Conservation (phyloP, 2,888 invertebrate genomes). For the Ecliptopera silaceata region DNA sequence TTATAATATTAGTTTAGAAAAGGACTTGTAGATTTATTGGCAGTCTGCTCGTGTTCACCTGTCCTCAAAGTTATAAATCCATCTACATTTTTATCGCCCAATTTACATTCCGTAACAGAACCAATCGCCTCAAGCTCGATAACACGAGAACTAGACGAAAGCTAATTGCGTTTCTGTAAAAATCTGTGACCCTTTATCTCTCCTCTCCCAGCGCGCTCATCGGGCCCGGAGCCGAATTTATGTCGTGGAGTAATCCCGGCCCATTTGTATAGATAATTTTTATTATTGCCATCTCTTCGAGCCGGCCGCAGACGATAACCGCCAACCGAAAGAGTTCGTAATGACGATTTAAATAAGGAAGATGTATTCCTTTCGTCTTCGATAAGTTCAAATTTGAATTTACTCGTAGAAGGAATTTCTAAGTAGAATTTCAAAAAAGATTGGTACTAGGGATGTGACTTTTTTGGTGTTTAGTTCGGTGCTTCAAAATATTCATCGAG, state of each 20-base stretch:
- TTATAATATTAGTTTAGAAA: no score
- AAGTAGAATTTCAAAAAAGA: conserved; percentile 60
- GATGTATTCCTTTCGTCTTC: conserved; percentile 78
- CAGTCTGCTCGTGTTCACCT: background rate
- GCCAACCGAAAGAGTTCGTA: conserved; percentile 80
- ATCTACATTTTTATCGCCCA: conserved; percentile 5
- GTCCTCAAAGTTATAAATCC: conserved; percentile 6
- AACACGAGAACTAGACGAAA: conserved; percentile 56
- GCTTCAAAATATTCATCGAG: conserved; percentile 22
- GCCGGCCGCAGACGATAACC: conserved; percentile 77
- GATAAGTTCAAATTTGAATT: conserved; percentile 74
- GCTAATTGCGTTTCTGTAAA: conserved; percentile 60
- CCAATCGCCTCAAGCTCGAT: conserved; percentile 32
- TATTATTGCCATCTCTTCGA: conserved; percentile 81
- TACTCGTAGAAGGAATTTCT: conserved; percentile 61
- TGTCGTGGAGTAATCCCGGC: conserved; percentile 79
- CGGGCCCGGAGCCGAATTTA: conserved; percentile 80
- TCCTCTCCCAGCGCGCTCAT: conserved; percentile 71
- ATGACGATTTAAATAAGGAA: conserved; percentile 83
- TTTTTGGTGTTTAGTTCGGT: conserved; percentile 25
- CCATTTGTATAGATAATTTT: conserved; percentile 84
- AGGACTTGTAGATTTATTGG: background rate
- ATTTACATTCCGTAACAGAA: conserved; percentile 24
- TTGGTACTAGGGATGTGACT: conserved; percentile 53
- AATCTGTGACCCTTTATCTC: conserved; percentile 81